Percentiles rank a stretch among this genome's conserved stretches.
These are phyloP conservation scores for Melanaphis sacchari DNA, from an alignment of 1,140 invertebrate genomes.

Conservation along the genomic window DNA sequence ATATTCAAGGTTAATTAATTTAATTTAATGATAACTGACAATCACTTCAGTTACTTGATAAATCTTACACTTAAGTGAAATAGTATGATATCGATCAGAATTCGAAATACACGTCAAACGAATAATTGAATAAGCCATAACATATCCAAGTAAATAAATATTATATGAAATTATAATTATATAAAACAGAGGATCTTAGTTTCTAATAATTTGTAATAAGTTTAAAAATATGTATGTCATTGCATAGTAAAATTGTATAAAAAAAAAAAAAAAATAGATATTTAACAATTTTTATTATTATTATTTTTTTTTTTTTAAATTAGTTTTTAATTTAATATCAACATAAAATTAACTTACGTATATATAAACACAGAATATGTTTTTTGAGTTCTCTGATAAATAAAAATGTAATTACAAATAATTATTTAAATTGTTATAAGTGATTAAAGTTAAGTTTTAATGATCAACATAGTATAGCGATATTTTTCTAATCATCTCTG, in stretches of 20 bases:
- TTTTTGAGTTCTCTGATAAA: not conserved
- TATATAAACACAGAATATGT: not conserved
- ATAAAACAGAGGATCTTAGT: too few species aligned
- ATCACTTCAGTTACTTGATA: not conserved
- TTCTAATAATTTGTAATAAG: too few species aligned
- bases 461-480: accelerated
- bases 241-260: too few species aligned
- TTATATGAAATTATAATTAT: too few species aligned
- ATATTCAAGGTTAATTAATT: not conserved
- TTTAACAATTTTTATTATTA: too few species aligned
- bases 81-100: not conserved
- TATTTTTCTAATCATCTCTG: not conserved
- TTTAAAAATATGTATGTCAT: too few species aligned
- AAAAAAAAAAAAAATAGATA: too few species aligned
- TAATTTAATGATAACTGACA: not conserved
- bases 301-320: not conserved
- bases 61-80: not conserved
- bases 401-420: not conserved
- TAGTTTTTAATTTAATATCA: not conserved
- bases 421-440: not conserved
- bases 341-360: not conserved
- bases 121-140: too few species aligned
- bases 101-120: not conserved
- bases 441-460: too few species aligned
- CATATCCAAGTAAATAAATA: not conserved